phyloP scores from a whole-genome alignment of 2,113 vertebrate genomes.

The Trochalopteron elliotii region DNA sequence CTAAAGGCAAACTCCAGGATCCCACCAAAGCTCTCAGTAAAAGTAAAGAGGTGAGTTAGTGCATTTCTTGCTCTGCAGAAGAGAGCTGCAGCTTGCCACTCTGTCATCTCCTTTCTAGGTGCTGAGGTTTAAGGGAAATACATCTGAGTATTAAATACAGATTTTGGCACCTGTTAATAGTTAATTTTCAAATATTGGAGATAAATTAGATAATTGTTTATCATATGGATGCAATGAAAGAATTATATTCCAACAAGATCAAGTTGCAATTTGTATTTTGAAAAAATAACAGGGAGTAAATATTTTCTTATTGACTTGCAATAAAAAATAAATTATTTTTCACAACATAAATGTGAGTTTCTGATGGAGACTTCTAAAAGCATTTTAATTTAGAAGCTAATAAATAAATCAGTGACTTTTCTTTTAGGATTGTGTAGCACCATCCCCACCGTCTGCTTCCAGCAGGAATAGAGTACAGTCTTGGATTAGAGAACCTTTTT shows the following conservation, averaged over 20 bases:
- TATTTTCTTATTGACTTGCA: neutral
- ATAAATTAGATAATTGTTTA: neutral
- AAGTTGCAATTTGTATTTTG: neutral
- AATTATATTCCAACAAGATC: neutral
- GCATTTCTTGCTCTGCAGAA: neutral
- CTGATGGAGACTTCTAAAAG: neutral
- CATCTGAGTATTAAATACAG: neutral
- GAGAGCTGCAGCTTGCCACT: neutral
- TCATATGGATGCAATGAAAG: neutral
- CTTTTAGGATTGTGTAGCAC: slow-evolving; percentile 51
- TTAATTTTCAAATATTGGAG: neutral
- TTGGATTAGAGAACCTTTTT: neutral
- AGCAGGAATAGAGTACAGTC: slow-evolving; percentile 27
- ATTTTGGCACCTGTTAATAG: neutral
- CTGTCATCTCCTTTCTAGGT: neutral
- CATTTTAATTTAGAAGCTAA: neutral
- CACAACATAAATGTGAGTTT: neutral
- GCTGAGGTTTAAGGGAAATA: neutral
- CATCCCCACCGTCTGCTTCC: slow-evolving; percentile 20
- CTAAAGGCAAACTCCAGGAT: slow-evolving; percentile 21
- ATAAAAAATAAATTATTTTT: neutral
- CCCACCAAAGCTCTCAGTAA: neutral
- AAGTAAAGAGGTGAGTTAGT: slow-evolving; percentile 27
- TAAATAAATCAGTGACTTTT: neutral
- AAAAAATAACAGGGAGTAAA: neutral